These are phyloP conservation scores for Trachymyrmex cornetzi DNA, from an alignment of 1,140 invertebrate genomes.

Conservation along the genomic window DNA sequence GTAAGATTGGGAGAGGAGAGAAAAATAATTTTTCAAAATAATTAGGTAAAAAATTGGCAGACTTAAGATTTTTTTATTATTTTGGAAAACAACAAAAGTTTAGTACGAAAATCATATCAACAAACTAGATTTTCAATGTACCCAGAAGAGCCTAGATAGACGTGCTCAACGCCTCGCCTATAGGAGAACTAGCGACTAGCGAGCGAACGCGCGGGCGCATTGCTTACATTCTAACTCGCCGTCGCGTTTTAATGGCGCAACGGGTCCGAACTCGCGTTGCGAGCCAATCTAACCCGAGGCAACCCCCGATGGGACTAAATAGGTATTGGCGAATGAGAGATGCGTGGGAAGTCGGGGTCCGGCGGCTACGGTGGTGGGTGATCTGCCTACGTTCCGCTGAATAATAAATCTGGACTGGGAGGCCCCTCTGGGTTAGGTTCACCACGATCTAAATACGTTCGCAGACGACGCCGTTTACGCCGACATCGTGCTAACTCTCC, in stretches of 20 bases:
- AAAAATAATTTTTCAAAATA: neutral
- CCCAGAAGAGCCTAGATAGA: neutral
- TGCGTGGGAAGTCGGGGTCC: constrained; percentile 80
- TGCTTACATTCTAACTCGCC: constrained; percentile 46
- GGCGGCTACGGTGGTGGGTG: constrained; percentile 78
- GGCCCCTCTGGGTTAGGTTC: constrained; percentile 66
- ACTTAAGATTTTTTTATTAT: neutral
- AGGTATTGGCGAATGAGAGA: constrained; percentile 82
- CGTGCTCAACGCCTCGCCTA: neutral
- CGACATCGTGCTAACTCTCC: constrained; percentile 72
- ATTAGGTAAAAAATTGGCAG: neutral
- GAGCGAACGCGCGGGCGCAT: constrained; percentile 21
- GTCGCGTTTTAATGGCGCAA: constrained; percentile 53
- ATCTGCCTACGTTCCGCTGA: constrained; percentile 82
- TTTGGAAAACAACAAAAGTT: neutral
- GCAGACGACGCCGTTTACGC: constrained; percentile 78
- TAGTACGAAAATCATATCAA: neutral
- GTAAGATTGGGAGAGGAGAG: neutral
- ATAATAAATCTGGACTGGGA: constrained; percentile 83
- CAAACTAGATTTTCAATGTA: neutral
- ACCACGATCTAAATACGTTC: constrained; percentile 82
- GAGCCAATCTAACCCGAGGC: constrained; percentile 63
- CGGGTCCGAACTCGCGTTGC: constrained; percentile 59
- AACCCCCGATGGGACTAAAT: constrained; percentile 78
- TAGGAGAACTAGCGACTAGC: neutral